These are phyloP conservation scores for Anolis sagrei DNA, from an alignment of 2,113 vertebrate genomes.

Conservation along the genomic window DNA sequence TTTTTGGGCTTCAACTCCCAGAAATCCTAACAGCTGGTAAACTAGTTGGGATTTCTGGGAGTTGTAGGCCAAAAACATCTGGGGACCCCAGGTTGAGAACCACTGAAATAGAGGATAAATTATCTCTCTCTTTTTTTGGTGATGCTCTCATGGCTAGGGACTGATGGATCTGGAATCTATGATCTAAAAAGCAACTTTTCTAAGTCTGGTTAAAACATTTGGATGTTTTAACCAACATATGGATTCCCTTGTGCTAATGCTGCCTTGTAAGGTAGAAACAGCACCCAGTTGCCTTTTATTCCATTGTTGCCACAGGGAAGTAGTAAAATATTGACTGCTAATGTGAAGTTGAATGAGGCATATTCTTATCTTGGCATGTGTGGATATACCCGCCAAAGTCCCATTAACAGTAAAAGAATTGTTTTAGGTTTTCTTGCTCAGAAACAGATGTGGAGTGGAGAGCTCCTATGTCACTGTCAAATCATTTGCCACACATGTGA, in stretches of 20 bases:
- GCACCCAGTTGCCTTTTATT: conserved; percentile 13
- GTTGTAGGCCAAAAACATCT: no score
- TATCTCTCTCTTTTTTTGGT: no score
- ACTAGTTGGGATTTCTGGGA: no score
- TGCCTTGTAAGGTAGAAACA: conserved; percentile 12
- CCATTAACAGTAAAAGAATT: conserved; percentile 36
- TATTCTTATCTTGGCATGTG: conserved; percentile 22
- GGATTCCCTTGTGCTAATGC: background rate
- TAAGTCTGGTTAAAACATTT: no score
- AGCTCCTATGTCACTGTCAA: conserved; percentile 65
- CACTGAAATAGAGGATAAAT: no score
- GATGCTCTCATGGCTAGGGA: no score
- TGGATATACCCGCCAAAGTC: conserved; percentile 35
- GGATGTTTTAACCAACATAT: no score
- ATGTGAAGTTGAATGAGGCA: conserved; percentile 48
- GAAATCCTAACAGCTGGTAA: no score
- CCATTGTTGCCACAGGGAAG: conserved; percentile 58
- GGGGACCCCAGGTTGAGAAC: no score
- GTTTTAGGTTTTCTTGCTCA: conserved; percentile 48
- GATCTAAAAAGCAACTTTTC: no score
- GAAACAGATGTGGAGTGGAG: conserved; percentile 57
- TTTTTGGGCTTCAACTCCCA: no score
- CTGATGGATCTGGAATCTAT: no score
- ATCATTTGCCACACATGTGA: conserved; percentile 55
- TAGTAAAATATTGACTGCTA: conserved; percentile 47